A percentile compares a stretch with the other conserved stretches of the same genome.
These are phyloP conservation scores for Albula goreensis DNA, from an alignment of 2,113 vertebrate species.

Conservation along the genomic window DNA sequence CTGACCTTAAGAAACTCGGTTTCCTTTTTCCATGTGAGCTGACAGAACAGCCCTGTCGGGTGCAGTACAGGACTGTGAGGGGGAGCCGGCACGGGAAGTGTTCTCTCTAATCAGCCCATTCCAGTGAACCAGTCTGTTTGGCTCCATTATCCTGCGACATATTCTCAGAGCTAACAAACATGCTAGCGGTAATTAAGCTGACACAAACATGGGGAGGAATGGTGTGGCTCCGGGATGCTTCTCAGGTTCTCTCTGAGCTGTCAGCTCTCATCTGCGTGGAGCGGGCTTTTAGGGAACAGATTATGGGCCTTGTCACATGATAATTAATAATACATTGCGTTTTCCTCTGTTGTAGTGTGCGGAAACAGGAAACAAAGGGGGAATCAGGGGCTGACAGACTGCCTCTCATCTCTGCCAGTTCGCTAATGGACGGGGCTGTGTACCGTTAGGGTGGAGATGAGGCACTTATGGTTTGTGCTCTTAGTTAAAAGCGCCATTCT, in stretches of 20 bases:
- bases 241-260: slow-evolving; percentile 10
- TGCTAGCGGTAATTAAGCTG: slow-evolving; percentile 15
- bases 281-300: slow-evolving; percentile 20
- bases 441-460: not conserved
- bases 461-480: not conserved
- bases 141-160: slow-evolving; percentile 4
- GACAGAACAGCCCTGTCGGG: not conserved
- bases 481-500: not conserved
- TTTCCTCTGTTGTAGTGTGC: not conserved
- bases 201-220: slow-evolving; percentile 11
- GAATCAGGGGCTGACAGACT: not conserved
- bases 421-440: not conserved
- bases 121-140: not conserved
- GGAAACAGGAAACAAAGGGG: not conserved
- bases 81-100: not conserved
- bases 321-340: slow-evolving; percentile 24
- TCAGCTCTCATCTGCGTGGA: slow-evolving; percentile 8
- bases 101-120: not conserved
- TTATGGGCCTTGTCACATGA: slow-evolving; percentile 13
- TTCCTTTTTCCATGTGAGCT: not conserved
- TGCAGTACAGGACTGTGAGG: not conserved
- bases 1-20: not conserved
- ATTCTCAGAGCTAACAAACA: slow-evolving; percentile 8
- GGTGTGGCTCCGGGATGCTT: not conserved
- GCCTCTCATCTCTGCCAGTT: not conserved